Evolutionary conservation across 2,113 vertebrate species (phyloP).

Genomic region (Terrapene triunguis): DNA sequence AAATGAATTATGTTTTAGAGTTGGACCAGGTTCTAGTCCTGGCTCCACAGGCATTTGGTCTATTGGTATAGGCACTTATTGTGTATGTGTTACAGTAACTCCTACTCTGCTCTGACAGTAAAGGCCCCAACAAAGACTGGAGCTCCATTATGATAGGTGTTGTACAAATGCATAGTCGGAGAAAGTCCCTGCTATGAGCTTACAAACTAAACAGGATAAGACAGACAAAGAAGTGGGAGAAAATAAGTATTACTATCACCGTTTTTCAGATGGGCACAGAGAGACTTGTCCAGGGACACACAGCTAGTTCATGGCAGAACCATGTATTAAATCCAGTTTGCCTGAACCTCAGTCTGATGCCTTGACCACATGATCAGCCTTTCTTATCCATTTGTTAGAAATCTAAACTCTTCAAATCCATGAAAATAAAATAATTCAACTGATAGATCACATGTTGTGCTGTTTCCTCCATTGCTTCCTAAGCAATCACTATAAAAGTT

Average conservation of each 20-base stretch:
- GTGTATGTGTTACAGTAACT: background rate
- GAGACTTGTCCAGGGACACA: background rate
- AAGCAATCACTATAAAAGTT: background rate
- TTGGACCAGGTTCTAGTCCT: background rate
- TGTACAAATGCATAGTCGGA: rapidly evolving
- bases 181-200: background rate
- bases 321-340: background rate
- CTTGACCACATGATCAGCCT: slow-evolving; percentile 1
- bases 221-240: background rate
- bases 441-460: background rate
- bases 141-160: background rate
- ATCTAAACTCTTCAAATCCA: background rate
- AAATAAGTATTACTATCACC: background rate
- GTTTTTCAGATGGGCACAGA: background rate
- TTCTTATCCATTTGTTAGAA: background rate
- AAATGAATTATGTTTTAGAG: background rate
- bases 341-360: slow-evolving; percentile 5
- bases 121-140: background rate
- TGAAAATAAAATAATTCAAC: background rate
- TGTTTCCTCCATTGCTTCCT: background rate
- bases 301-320: slow-evolving; percentile 12
- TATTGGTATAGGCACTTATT: background rate
- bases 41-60: background rate
- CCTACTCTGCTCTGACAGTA: background rate
- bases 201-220: background rate